These are phyloP conservation scores for Telmatherina bonti DNA, from an alignment of 2,797 vertebrate genomes.

Conservation along the genomic window DNA sequence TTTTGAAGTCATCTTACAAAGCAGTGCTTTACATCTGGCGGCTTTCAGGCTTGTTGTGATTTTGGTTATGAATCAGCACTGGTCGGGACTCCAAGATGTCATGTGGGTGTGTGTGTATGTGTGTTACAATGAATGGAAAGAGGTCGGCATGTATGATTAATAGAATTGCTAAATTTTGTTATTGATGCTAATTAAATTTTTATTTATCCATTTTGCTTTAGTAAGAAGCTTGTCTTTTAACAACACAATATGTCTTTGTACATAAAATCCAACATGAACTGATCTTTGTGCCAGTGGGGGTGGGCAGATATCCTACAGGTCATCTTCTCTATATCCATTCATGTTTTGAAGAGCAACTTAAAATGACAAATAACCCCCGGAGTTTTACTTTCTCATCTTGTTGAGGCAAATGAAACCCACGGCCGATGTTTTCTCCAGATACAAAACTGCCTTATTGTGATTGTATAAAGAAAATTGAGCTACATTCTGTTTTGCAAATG, in stretches of 20 bases:
- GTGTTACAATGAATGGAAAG: background rate
- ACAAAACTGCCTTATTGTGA: too few relatives aligned
- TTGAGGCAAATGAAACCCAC: too few relatives aligned
- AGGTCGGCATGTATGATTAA: too few relatives aligned
- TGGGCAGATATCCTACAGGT: background rate
- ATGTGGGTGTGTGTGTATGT: background rate
- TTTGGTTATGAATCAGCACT: background rate
- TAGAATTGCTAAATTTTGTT: background rate
- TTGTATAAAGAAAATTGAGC: too few relatives aligned
- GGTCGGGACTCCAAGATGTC: background rate
- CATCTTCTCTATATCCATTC: too few relatives aligned
- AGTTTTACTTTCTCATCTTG: background rate
- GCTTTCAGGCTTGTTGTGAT: background rate
- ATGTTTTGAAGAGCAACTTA: background rate
- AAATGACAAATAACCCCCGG: background rate
- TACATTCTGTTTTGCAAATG: too few relatives aligned
- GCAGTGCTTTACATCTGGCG: constrained; percentile 1
- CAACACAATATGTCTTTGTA: background rate
- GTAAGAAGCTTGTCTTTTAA: background rate
- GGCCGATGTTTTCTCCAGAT: background rate
- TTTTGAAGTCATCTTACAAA: constrained; percentile 6
- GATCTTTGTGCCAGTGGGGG: background rate
- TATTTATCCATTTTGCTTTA: background rate
- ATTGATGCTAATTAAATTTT: background rate
- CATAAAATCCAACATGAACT: background rate